Evolutionary conservation across 2,797 vertebrate genomes (phyloP).

Genomic region (Sebastes nivosus): DNA sequence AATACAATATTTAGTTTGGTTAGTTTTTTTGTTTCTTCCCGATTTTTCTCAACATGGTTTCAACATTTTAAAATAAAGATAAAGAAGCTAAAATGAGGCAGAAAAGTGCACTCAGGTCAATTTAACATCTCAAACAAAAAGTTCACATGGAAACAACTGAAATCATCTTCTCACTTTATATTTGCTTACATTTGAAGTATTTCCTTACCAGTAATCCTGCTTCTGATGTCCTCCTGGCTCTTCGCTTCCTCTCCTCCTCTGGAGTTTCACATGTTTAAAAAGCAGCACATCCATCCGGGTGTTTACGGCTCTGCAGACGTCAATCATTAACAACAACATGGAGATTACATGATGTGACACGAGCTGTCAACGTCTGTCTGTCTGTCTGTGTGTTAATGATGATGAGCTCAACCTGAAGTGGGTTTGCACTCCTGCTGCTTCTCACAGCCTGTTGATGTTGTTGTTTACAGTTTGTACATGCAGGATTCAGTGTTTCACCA

Average conservation of each 20-base stretch:
- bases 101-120: neutral
- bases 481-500: neutral
- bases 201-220: neutral
- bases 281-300: neutral
- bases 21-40: neutral
- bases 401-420: conserved; percentile 1
- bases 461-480: neutral
- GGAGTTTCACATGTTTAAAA: neutral
- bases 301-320: neutral
- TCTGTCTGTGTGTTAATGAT: neutral
- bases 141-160: neutral
- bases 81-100: neutral
- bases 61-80: neutral
- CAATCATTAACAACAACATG: conserved; percentile 21
- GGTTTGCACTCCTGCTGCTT: neutral
- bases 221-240: neutral
- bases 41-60: no score
- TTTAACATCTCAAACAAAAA: neutral
- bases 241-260: neutral
- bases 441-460: neutral
- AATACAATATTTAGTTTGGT: neutral
- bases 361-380: neutral
- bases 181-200: neutral
- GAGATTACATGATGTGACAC: conserved; percentile 26
- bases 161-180: neutral